A percentile compares a stretch with the other conserved stretches of the same genome.
phyloP scores from a whole-genome alignment of 1,140 invertebrate species.

The Macrosteles quadrilineatus region DNA sequence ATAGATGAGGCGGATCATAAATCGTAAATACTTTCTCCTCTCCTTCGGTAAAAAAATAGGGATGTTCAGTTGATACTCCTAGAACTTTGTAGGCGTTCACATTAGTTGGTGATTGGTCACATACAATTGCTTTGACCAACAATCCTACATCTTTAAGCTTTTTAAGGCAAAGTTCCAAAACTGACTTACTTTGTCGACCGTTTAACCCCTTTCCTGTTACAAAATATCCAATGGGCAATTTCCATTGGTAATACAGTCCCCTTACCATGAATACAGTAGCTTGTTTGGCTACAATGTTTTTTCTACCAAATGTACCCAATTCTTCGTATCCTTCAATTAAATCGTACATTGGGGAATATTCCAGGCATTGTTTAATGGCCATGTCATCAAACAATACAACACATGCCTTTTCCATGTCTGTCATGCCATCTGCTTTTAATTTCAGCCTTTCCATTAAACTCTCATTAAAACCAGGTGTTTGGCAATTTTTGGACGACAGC shows the following conservation, averaged over 20 bases:
- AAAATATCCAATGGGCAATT: slow-evolving; percentile 7
- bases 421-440: neutral
- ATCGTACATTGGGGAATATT: neutral
- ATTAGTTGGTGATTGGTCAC: neutral
- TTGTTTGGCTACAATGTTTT: neutral
- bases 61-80: neutral
- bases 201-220: neutral
- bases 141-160: neutral
- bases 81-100: neutral
- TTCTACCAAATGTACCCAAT: neutral
- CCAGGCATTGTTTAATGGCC: slow-evolving; percentile 14
- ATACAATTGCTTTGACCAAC: neutral
- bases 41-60: neutral
- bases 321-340: slow-evolving; percentile 8
- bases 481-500: neutral
- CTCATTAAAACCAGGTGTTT: slow-evolving; percentile 3
- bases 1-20: slow-evolving; percentile 8
- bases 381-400: slow-evolving; percentile 15
- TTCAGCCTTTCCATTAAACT: neutral
- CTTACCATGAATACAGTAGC: slow-evolving; percentile 8
- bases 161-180: neutral
- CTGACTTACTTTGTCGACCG: no score
- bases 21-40: neutral
- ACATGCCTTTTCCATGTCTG: no score
- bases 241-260: no score